Conservation (phyloP, 2,888 invertebrate species). For the Campaea margaritaria region DNA sequence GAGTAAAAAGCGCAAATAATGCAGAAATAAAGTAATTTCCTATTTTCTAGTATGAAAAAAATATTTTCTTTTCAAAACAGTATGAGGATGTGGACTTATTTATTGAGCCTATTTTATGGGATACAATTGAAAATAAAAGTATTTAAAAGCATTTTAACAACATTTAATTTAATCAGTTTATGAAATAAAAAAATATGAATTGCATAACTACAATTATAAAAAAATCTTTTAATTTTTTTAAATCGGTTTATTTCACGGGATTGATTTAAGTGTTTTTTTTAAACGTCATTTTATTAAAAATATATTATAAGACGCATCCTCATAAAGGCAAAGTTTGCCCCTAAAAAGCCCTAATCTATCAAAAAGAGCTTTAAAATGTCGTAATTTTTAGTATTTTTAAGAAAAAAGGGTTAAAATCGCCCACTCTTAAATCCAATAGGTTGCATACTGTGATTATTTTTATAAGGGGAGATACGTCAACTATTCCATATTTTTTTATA, state of each 20-base stretch:
- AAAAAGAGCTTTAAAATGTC: conserved; percentile 39
- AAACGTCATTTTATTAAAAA: conserved; percentile 16
- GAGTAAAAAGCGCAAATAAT: conserved; percentile 40
- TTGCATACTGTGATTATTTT: conserved; percentile 60
- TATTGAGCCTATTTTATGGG: not conserved
- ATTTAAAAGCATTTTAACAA: not conserved
- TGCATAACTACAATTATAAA: not conserved
- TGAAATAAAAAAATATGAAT: not conserved
- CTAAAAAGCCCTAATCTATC: conserved; percentile 35
- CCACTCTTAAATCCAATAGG: conserved; percentile 40
- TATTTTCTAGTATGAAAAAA: conserved; percentile 15
- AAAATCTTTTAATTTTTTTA: not conserved
- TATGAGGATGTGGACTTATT: conserved; percentile 31
- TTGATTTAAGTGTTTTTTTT: not conserved
- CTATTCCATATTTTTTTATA: conserved; percentile 36
- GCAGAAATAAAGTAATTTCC: conserved; percentile 22
- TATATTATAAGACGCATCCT: conserved; percentile 27
- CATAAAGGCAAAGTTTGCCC: conserved; percentile 33
- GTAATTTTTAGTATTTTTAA: conserved; percentile 32
- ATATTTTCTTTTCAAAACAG: not conserved
- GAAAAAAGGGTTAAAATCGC: conserved; percentile 37
- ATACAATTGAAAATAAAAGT: not conserved
- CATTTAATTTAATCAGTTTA: not conserved
- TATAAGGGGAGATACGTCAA: conserved; percentile 49
- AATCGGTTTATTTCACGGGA: not conserved